Percentiles rank a stretch among this genome's conserved stretches.
Conservation (phyloP, 2,797 vertebrate species). For the Selene dorsalis region DNA sequence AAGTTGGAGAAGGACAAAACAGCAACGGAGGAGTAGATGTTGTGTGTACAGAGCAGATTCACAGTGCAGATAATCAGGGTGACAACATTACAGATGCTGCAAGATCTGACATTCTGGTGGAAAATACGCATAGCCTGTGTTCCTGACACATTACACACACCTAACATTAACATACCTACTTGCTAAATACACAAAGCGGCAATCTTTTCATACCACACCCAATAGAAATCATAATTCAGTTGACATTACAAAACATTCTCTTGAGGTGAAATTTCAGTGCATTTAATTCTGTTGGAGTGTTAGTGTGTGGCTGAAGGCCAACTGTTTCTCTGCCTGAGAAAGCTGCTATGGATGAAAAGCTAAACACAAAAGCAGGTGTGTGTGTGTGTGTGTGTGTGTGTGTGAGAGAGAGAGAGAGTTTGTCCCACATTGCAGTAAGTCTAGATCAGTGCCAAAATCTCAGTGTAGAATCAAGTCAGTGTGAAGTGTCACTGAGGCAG, state of each 20-base stretch:
- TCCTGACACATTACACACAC: too few species aligned
- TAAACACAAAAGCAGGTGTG: slow-evolving; percentile 2
- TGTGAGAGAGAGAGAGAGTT: not conserved
- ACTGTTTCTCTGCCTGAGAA: not conserved
- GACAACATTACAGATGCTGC: too few species aligned
- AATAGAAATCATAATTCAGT: not conserved
- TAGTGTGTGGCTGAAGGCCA: too few species aligned
- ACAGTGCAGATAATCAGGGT: too few species aligned
- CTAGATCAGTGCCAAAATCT: not conserved
- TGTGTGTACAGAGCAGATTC: too few species aligned
- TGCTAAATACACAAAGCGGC: not conserved
- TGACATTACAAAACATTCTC: not conserved
- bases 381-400: not conserved
- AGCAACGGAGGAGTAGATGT: too few species aligned
- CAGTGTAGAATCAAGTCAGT: not conserved
- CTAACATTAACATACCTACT: not conserved
- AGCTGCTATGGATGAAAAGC: not conserved
- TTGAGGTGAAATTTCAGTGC: not conserved
- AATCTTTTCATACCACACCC: not conserved
- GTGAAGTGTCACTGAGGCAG: not conserved
- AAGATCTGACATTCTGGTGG: too few species aligned
- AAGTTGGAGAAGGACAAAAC: not conserved
- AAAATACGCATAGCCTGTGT: too few species aligned
- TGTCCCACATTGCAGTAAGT: not conserved
- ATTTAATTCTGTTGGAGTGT: too few species aligned